A percentile compares a stretch with the other conserved stretches of the same genome.
phyloP scores from a whole-genome alignment of 35 echinoderm and acorn worm species.

The Apostichopus japonicus region DNA sequence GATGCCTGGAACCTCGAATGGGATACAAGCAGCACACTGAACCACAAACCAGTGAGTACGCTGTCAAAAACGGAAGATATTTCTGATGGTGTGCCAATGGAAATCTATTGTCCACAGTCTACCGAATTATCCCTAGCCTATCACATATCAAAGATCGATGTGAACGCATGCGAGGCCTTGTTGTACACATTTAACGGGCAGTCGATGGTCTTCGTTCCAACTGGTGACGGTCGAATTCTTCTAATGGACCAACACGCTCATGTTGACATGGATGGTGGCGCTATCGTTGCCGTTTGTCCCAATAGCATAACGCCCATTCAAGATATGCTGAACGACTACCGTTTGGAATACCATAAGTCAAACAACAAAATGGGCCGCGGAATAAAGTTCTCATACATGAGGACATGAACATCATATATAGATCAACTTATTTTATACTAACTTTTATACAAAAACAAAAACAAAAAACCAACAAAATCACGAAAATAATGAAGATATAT shows the following conservation, averaged over 20 bases:
- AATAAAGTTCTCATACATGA: not conserved
- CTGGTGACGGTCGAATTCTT: conserved; percentile 20
- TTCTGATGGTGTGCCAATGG: not conserved
- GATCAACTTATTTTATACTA: not conserved
- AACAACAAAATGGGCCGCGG: not conserved
- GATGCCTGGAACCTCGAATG: not conserved
- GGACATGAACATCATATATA: not conserved
- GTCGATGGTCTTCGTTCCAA: conserved; percentile 19
- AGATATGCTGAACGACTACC: conserved; percentile 1
- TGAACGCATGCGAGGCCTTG: not conserved
- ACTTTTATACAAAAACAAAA: not conserved
- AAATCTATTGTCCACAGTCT: not conserved
- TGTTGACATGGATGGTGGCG: not conserved
- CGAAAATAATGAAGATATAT: not conserved
- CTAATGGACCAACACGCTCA: not conserved
- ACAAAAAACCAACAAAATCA: not conserved
- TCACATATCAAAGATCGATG: not conserved
- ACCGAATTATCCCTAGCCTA: not conserved
- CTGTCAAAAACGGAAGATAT: no score
- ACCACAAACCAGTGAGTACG: not conserved
- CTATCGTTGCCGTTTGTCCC: not conserved
- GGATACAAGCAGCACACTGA: not conserved
- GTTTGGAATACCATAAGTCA: not conserved
- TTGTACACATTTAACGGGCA: not conserved
- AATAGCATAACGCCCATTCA: not conserved